Base-by-base conservation (phyloP, 2,888 invertebrate genomes). In the Metacarcinus magister region DNA sequence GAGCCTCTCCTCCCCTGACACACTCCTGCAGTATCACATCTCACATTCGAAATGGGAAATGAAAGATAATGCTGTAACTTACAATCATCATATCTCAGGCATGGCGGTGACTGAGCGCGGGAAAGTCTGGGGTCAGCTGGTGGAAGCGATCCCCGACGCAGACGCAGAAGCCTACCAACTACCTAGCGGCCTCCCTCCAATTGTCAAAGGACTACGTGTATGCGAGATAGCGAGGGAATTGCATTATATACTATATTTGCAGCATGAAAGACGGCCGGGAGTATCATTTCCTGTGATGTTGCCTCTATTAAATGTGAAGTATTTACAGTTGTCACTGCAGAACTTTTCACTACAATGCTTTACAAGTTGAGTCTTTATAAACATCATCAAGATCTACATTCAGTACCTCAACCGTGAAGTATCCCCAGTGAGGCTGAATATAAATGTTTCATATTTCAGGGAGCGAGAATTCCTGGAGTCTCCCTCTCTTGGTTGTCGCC, bases 81-180 rank as follows among this genome's bases (percentile, higher is more conserved):
- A 92, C 48, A 96, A 92, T 96, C 89, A 75, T 96, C 96, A 94
- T 94, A 82, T 39, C 75, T 94, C 94, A 46, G 96, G 91, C 95
- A 94, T n/a, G 93, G 91, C 90, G 82, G 91, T 28, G 87, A 60
- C 60, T 54, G 91, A 96, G 94, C 96, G 96, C 96, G 96, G 96
- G 96, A 96, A 96, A 96, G 96, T 96, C 94, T 90, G 94, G 94
- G 96, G 96, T 94, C 94, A 96, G 96, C 94, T 67, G 94, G 90
- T 91, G 23, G 91, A 19, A n/a, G 91, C 46, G 32, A 32, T 10
- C 28, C 87, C 39, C 87, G 54, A 92, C 96, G 87, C 92, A 32
- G 67, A 92, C 54, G 60, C n/a, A 48, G 48, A 23, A 13, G 44
- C 48, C 75, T 32, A n/a, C 23, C 82, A 32, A 32, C 39, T 54